Base-by-base conservation (phyloP, 2,888 invertebrate species). In the Acrobasis consociella region DNA sequence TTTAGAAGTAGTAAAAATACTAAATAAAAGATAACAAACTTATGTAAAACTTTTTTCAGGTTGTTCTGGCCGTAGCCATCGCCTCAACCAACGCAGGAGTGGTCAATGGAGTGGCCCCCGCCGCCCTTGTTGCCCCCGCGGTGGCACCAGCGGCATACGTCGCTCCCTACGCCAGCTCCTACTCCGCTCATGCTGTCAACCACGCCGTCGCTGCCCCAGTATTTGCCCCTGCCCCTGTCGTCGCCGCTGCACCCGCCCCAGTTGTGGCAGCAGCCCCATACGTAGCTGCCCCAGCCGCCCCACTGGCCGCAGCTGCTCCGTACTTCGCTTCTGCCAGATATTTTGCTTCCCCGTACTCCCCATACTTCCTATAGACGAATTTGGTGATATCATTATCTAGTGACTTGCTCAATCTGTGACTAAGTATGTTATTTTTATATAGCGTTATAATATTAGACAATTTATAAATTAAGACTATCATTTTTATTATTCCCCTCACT, bases 121-220 rank as follows among this genome's bases (percentile, higher is more conserved):
- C 79, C 66, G 95, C 95, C 58, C 94, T 96, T 65, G 87, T 84
- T 61, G 88, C 80, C 64, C 94, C 94, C 39, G 85, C 74, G 62
- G 94, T 95, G 62, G 96, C 96, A 50, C 87, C 85, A n/a, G 89
- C 81, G 62, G 94, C 95, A 5, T 93, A 94, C 60, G 93, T 96
- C 5, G 95, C 96, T 0, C 96, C 96, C 3, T 96, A 96, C 72
- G 96, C 96, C 61, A 94, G 94, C 72, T 96, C 95, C 13, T 96
- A 95, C 86, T 96, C 95, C 65, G 96, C 96, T 0, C 96, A 96
- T 73, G 91, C 95, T 17, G 93, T 96, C 63, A 96, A 96, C 86
- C 96, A 96, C 73, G 96, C 96, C 0, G 93, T 96, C 5, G 96
- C 96, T 31, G 93, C 95, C 10, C 96, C 96, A 0, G 93, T 94